Evolutionary conservation across 2,888 invertebrate species (phyloP).

Genomic region (Philaethria dido): DNA sequence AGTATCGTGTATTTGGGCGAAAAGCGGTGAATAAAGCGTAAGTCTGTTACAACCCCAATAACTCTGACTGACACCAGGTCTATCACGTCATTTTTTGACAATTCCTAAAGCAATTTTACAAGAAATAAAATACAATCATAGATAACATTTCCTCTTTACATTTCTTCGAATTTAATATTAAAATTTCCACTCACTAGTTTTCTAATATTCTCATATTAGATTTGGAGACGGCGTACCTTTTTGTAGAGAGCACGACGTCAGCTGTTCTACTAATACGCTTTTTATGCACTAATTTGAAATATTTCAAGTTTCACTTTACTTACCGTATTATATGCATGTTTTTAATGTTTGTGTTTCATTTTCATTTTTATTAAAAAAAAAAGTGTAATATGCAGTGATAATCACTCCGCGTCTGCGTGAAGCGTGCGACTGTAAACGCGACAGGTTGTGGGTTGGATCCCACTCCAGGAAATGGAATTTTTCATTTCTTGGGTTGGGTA

Average conservation of each 20-base stretch:
- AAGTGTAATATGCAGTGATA: no score
- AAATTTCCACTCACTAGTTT: conserved; percentile 7
- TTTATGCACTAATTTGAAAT: conserved; percentile 7
- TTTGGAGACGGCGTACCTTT: conserved; percentile 21
- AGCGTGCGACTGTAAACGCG: no score
- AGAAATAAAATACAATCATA: conserved; percentile 5
- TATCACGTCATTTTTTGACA: background rate
- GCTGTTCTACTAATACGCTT: conserved; percentile 24
- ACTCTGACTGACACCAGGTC: background rate
- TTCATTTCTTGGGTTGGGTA: no score
- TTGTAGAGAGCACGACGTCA: conserved; percentile 20
- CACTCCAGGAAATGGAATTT: no score
- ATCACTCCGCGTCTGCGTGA: no score
- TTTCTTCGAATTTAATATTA: conserved; percentile 25
- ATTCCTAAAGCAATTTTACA: background rate
- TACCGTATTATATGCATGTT: background rate
- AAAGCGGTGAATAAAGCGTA: no score
- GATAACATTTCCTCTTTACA: conserved; percentile 2
- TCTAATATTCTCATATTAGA: conserved; percentile 21
- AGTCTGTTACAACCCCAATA: no score
- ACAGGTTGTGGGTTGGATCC: no score
- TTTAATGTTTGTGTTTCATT: no score
- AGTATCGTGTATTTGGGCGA: no score
- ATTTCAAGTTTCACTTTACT: background rate
- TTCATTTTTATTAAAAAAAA: no score